phyloP scores from a whole-genome alignment of 2,888 invertebrate species.

The Epistrophe grossulariae region DNA sequence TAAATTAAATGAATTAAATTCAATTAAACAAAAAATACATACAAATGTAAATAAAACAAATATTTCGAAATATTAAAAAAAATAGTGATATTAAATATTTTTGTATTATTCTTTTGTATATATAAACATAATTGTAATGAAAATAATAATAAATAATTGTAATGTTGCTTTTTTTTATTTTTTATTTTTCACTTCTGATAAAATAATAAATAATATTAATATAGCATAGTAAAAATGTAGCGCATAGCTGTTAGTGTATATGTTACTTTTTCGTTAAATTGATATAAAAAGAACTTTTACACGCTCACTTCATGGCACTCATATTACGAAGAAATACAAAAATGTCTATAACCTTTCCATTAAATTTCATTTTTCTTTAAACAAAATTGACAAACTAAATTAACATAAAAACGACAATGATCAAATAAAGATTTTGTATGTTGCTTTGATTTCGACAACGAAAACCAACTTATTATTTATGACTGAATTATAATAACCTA shows the following conservation, averaged over 20 bases:
- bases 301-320: slow-evolving; percentile 58
- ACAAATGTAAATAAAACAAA: slow-evolving; percentile 53
- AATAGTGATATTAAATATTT: slow-evolving; percentile 73
- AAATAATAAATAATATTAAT: slow-evolving; percentile 33
- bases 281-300: slow-evolving; percentile 62
- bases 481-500: slow-evolving; percentile 54
- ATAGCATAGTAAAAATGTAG: slow-evolving; percentile 51
- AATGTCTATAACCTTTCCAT: slow-evolving; percentile 6
- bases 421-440: slow-evolving; percentile 15
- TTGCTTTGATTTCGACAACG: slow-evolving; percentile 7
- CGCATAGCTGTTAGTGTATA: slow-evolving; percentile 57
- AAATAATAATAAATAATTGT: no score
- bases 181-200: slow-evolving; percentile 45
- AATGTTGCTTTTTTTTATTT: slow-evolving; percentile 41
- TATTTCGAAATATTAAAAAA: slow-evolving; percentile 62
- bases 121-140: slow-evolving; percentile 48
- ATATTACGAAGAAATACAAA: slow-evolving; percentile 25
- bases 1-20: slow-evolving; percentile 54
- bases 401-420: slow-evolving; percentile 3
- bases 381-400: slow-evolving; percentile 26
- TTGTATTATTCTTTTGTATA: slow-evolving; percentile 72
- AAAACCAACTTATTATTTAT: slow-evolving; percentile 49
- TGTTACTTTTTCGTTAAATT: slow-evolving; percentile 63
- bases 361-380: not conserved
- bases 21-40: slow-evolving; percentile 66